Conservation (phyloP, 1,140 invertebrate genomes). For the Sycophaga agraensis region DNA sequence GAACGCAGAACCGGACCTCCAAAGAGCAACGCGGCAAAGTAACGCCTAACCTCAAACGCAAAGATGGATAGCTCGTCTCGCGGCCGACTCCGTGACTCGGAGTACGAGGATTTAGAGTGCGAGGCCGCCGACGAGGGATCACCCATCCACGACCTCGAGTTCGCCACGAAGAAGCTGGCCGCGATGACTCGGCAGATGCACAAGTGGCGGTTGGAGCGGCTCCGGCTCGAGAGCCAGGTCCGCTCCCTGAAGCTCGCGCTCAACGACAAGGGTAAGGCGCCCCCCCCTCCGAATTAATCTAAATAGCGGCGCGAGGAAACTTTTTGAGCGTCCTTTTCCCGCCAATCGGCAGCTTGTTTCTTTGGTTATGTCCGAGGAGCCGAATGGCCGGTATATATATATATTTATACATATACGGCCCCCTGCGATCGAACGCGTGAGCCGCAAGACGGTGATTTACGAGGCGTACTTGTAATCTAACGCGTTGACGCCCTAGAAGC, state of each 20-base stretch:
- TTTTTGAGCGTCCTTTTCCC: too few species aligned
- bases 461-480: not conserved
- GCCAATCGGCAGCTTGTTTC: too few species aligned
- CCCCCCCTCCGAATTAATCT: too few species aligned
- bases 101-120: not conserved
- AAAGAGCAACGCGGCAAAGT: not conserved
- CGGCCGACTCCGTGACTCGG: not conserved
- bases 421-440: not conserved
- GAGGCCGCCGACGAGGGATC: constrained; percentile 25
- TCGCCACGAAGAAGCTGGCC: constrained; percentile 44
- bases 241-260: constrained; percentile 42
- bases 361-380: too few species aligned
- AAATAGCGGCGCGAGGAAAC: too few species aligned
- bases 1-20: too few species aligned
- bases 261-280: too few species aligned
- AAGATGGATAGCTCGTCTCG: not conserved
- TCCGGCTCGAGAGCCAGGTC: constrained; percentile 45
- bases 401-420: too few species aligned
- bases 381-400: too few species aligned
- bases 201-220: constrained; percentile 45
- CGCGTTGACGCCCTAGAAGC: not conserved
- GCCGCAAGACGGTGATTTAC: not conserved
- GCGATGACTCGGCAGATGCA: constrained; percentile 51
- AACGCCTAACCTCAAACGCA: not conserved
- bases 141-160: constrained; percentile 43